Conservation (phyloP, 2,113 vertebrate species). For the Tachuris rubrigastra region DNA sequence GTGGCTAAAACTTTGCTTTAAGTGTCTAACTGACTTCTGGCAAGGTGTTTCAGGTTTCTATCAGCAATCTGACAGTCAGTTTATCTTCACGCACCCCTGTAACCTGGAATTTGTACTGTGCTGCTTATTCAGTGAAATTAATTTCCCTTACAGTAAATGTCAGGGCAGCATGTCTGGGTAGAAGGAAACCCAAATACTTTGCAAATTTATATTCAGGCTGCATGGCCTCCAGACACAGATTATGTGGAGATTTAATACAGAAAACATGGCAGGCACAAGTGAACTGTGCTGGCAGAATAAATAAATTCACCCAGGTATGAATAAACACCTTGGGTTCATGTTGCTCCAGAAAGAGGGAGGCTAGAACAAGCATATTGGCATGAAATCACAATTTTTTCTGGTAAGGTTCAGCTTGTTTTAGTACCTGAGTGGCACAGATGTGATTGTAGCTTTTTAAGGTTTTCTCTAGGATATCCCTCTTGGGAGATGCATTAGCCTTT, state of each 20-base stretch:
- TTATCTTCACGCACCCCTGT: background rate
- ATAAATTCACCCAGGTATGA: background rate
- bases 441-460: background rate
- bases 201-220: background rate
- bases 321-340: background rate
- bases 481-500: background rate
- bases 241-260: background rate
- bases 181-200: background rate
- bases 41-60: background rate
- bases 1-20: background rate
- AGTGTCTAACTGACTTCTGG: background rate
- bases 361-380: background rate
- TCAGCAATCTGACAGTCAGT: background rate
- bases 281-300: background rate
- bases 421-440: background rate
- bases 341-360: background rate
- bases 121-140: conserved; percentile 15
- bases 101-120: conserved; percentile 42
- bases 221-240: background rate
- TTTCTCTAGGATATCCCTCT: background rate
- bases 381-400: background rate
- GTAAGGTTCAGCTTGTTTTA: background rate
- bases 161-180: background rate
- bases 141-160: background rate
- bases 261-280: background rate